Base-by-base conservation (phyloP, 64 coral and sea anemone species). In the Montipora capricornis region DNA sequence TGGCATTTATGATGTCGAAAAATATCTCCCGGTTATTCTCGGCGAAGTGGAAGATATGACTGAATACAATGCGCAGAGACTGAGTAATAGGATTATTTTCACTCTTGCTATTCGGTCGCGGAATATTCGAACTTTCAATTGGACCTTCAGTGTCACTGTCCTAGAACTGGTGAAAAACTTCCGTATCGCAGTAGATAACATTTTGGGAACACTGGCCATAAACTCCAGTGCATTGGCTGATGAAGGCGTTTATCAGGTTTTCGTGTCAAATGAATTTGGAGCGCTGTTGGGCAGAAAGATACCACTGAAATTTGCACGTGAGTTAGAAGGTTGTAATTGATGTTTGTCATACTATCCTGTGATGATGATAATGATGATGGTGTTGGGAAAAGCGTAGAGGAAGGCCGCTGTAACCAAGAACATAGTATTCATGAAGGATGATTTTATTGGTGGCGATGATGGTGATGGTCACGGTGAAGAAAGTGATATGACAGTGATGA, bases 231-330 rank as follows among this genome's bases (percentile, higher is more conserved):
- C 5, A 6, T 19, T 86, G 3, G 8, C 2, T 9, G 47, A 93
- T 19, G 82, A 93, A 87, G 91, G 82, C 5, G 57, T 75, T 20
- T 93, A 93, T 47, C 91, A 93, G 44, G 16, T 74, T 68, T 83
- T 74, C 60, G 20, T 93, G 2, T 77, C 91, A 47, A 93, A 93
- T 44, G 82, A 48, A 29, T 87, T 87, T 29, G 91, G 91, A 62
- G 20, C 81, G 7, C 12, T 77, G 82, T 24, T 86, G 49, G 66
- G 82, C 67, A 86, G 67, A 49, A 86, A 70, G 50, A 20, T 86
- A 19, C 19, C 15, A 44, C 62, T 86, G 66, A 71, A 86, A 49
- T 86, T 86, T 71, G 47, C 62, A 71, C 66, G 82, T 86, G 3
- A 71, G 81, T 55, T 55, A 10, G 9, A 10, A 10, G 29, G 29